Evolutionary conservation across 2,797 vertebrate species (phyloP).

Genomic region (Pogonophryne albipinna): DNA sequence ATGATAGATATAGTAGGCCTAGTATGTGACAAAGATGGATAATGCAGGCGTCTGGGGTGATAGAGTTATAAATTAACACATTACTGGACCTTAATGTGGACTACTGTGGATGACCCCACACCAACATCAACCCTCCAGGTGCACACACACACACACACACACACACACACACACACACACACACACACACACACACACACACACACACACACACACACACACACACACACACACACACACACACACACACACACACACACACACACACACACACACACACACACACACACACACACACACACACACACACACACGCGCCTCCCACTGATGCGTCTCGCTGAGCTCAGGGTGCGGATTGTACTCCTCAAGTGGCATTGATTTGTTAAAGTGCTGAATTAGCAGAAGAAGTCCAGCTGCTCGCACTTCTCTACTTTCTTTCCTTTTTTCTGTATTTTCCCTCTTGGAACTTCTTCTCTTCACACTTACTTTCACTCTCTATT

Average conservation of each 20-base stretch:
- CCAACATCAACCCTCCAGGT: constrained; percentile 69
- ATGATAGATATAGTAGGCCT: constrained; percentile 95
- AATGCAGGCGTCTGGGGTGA: constrained; percentile 91
- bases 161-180: constrained; percentile 52
- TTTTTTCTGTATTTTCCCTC: constrained; percentile 72
- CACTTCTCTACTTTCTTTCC: constrained; percentile 52
- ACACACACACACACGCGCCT: constrained; percentile 53
- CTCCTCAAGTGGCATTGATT: constrained; percentile 99
- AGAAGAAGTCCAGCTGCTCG: constrained; percentile 92
- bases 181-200: constrained; percentile 38
- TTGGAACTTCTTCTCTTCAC: constrained; percentile 16
- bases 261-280: constrained; percentile 32
- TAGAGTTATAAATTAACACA: constrained; percentile 99
- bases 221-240: too few relatives aligned
- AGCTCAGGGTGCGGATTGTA: constrained; percentile 93
- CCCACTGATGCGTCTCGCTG: constrained; percentile 89
- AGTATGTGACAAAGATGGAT: constrained; percentile 97
- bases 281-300: constrained; percentile 23
- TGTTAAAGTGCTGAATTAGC: constrained; percentile 99
- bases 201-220: constrained; percentile 60
- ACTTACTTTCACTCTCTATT: constrained; percentile 2
- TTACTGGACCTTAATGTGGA: constrained; percentile 97
- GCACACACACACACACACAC: constrained; percentile 13
- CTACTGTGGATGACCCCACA: constrained; percentile 87
- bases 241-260: background rate